Evolutionary conservation across 2,113 vertebrate species (phyloP).

Genomic region (Thinocorus orbignyianus): DNA sequence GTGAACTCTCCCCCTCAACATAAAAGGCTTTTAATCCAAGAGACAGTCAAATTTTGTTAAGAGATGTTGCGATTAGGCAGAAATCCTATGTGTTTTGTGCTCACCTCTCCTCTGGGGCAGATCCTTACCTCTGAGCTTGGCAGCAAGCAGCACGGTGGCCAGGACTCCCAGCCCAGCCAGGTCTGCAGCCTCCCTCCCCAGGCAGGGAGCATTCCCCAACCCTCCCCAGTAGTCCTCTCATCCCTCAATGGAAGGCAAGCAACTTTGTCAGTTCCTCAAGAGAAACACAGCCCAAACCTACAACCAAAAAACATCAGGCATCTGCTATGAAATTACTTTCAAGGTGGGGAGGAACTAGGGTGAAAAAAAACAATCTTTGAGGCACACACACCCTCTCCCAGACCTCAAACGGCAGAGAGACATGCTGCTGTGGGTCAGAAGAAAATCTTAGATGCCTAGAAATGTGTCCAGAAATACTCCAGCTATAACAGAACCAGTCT

Average conservation of each 20-base stretch:
- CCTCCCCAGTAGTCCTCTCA: background rate
- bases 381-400: background rate
- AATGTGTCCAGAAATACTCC: accelerated
- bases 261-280: background rate
- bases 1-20: background rate
- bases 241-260: background rate
- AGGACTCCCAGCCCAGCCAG: accelerated
- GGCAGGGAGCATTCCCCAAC: background rate
- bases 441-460: background rate
- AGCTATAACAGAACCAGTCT: background rate
- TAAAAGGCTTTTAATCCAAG: background rate
- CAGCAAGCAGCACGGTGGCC: background rate
- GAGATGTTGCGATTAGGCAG: background rate
- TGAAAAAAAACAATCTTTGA: background rate
- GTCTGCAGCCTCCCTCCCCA: accelerated
- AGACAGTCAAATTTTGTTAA: background rate
- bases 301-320: background rate
- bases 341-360: background rate
- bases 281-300: background rate
- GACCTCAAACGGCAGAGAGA: background rate
- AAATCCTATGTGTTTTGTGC: background rate
- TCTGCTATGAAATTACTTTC: background rate
- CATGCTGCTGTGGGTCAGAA: background rate
- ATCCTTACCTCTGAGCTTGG: background rate
- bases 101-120: background rate